Base-by-base conservation (phyloP, 2,888 invertebrate genomes). In the Carcina quercana region DNA sequence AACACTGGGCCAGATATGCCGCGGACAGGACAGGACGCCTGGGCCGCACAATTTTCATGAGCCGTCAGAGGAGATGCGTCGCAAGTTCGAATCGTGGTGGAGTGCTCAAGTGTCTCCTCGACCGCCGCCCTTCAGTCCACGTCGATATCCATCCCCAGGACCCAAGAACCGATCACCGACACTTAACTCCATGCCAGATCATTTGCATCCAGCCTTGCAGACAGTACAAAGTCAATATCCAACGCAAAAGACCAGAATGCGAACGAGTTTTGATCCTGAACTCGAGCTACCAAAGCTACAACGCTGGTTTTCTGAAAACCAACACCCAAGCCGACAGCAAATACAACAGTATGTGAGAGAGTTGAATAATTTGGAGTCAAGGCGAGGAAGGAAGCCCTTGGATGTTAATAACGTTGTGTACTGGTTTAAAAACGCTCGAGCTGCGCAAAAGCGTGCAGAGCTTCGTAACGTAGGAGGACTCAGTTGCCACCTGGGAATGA, bases 381-480 rank as follows among this genome's bases (percentile, higher is more conserved):
- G 98, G 24, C 88, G 95, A 31, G 97, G 97, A 1, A 87, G 97
- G 28, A 96, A 97, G 60, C 97, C 97, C 0, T 83, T 98, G 31
- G 97, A 98, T 71, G 92, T 97, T 3, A 96, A 96, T 61, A 97
- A 97, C 63, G 96, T 97, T 10, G 96, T 97, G 10, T 96, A 96
- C 59, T 96, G 96, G 96, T 99, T 99, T 78, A 97, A 98, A 70
- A 98, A 98, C 64, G 97, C 98, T 0, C 87, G 98, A 30, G 98
- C 98, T 1, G 97, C 97, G 1, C 95, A 96, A 65, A 96, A 97
- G 60, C 87, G 97, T 24, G 96, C 96, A 2, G 95, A 96, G 76
- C 84, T 92, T 56, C 85, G 93, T 43, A 85, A 88, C 62, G 85
- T 87, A 47, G 79, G 87, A 34, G 86, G 91, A 29, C 45, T 83